A percentile compares a stretch with the other conserved stretches of the same genome.
Evolutionary conservation across 1,140 invertebrate genomes (phyloP).

Genomic region (Drosophila nigrodunni): DNA sequence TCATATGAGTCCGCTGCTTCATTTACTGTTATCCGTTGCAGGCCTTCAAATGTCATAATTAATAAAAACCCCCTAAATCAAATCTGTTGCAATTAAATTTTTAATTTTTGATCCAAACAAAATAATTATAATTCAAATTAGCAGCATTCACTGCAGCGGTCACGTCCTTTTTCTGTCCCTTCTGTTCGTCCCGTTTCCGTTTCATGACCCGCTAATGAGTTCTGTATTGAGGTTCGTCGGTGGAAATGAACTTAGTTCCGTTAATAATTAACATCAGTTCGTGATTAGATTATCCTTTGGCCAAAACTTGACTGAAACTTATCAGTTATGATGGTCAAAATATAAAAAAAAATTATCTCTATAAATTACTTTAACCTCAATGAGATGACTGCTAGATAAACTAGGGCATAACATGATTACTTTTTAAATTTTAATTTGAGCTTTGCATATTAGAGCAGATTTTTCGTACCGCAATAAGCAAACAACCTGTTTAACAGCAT

Average conservation of each 20-base stretch:
- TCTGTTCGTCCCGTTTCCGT: neutral
- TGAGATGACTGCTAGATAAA: neutral
- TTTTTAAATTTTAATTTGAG: neutral
- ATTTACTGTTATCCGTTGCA: neutral
- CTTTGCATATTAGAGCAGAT: neutral
- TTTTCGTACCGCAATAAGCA: neutral
- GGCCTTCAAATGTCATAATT: neutral
- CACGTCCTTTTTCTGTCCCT: neutral
- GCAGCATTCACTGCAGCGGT: slow-evolving; percentile 18
- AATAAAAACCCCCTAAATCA: slow-evolving; percentile 15
- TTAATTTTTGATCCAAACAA: slow-evolving; percentile 26
- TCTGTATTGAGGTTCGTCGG: slow-evolving; percentile 19
- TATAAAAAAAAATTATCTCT: neutral
- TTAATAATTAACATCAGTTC: slow-evolving; percentile 37
- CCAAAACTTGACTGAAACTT: neutral
- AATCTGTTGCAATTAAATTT: slow-evolving; percentile 17
- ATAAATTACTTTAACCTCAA: neutral
- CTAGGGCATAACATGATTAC: too few species aligned
- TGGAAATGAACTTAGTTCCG: slow-evolving; percentile 33
- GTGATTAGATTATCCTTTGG: neutral
- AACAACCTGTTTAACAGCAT: slow-evolving; percentile 8
- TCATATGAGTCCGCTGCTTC: neutral
- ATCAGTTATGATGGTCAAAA: too few species aligned
- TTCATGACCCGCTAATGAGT: slow-evolving; percentile 10
- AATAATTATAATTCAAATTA: slow-evolving; percentile 39